phyloP scores from a whole-genome alignment of 1,140 invertebrate genomes.

The Drosophila virilis region DNA sequence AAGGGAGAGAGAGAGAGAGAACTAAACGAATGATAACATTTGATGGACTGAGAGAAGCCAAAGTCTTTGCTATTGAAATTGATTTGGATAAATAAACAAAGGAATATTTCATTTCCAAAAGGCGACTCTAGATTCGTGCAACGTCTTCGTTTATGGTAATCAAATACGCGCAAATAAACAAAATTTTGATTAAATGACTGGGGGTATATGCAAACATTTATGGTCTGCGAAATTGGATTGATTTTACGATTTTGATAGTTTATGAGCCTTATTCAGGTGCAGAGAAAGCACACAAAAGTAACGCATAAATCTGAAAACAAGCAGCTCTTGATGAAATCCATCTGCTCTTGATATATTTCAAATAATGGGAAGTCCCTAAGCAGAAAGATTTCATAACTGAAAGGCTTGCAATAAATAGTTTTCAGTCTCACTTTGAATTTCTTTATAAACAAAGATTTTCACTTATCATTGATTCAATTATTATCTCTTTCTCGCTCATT shows the following conservation, averaged over 20 bases:
- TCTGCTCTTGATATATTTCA: too few relatives aligned
- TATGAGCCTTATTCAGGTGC: background rate
- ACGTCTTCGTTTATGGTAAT: constrained; percentile 17
- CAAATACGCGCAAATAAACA: constrained; percentile 15
- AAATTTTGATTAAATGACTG: constrained; percentile 5
- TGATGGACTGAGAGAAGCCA: background rate
- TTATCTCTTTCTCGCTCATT: too few relatives aligned
- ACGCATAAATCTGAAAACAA: background rate
- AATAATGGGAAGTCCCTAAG: too few relatives aligned
- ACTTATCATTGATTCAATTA: background rate
- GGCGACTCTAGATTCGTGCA: background rate
- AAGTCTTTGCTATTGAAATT: constrained; percentile 19
- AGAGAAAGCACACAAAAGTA: background rate
- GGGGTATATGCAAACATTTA: constrained; percentile 3
- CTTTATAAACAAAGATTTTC: background rate
- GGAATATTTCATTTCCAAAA: constrained; percentile 9
- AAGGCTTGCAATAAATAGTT: too few relatives aligned
- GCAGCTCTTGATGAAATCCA: too few relatives aligned
- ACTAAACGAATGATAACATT: constrained; percentile 2
- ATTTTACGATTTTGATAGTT: background rate
- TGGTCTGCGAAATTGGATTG: background rate
- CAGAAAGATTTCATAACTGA: too few relatives aligned
- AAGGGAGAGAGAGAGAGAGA: background rate
- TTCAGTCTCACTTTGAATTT: background rate
- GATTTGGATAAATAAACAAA: constrained; percentile 21